phyloP scores from a whole-genome alignment of 2,797 vertebrate genomes.

The Varecia variegata region DNA sequence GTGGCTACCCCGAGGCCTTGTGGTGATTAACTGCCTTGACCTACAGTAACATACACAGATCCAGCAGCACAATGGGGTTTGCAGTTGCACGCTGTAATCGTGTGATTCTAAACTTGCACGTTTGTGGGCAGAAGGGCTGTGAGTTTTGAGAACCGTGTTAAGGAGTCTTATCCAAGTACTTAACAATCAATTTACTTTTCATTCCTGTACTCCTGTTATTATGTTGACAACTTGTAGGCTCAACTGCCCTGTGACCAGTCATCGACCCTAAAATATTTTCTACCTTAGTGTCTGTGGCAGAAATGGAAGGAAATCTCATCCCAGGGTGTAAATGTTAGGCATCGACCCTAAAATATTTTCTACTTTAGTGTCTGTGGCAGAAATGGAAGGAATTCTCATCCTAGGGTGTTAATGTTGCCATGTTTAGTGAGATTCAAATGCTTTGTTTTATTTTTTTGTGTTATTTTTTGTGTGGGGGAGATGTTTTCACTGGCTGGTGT shows the following conservation, averaged over 20 bases:
- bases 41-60: conserved; percentile 89
- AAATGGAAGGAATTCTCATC: background rate
- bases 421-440: too few species aligned
- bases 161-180: conserved; percentile 72
- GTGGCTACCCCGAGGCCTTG: conserved; percentile 90
- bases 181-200: conserved; percentile 77
- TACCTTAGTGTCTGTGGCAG: background rate
- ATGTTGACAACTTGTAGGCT: conserved; percentile 70
- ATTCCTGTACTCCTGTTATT: conserved; percentile 64
- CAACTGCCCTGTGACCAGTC: conserved; percentile 44
- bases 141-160: conserved; percentile 63
- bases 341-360: background rate
- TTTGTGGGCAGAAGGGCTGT: conserved; percentile 42
- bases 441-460: background rate
- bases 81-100: conserved; percentile 77
- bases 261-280: background rate
- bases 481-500: background rate
- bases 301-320: background rate
- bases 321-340: background rate
- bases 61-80: conserved; percentile 79
- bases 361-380: background rate
- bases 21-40: conserved; percentile 95
- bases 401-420: too few species aligned
- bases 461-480: accelerated
- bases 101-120: conserved; percentile 66